Evolutionary conservation across 1,140 invertebrate species (phyloP).

Genomic region (Paralvinella palmiformis): DNA sequence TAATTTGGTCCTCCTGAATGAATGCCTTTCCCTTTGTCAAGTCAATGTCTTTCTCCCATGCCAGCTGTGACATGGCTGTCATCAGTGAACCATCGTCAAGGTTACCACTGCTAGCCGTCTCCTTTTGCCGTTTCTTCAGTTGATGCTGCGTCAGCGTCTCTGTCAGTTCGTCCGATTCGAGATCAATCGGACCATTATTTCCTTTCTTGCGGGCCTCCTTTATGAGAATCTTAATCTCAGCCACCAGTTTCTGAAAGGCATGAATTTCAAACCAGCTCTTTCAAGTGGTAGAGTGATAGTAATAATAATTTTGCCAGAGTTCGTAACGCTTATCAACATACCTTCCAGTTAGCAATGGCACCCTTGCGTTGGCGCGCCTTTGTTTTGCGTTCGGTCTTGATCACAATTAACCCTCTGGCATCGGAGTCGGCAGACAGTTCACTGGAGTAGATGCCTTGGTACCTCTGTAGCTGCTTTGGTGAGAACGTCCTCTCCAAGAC

Average conservation of each 20-base stretch:
- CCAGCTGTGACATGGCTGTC: slow-evolving; percentile 36
- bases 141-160: slow-evolving; percentile 3
- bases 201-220: slow-evolving; percentile 27
- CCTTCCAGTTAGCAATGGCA: slow-evolving; percentile 97
- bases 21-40: slow-evolving; percentile 17
- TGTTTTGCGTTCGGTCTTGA: slow-evolving; percentile 94
- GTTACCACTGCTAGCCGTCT: not conserved
- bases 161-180: slow-evolving; percentile 11
- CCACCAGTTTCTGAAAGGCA: slow-evolving; percentile 32
- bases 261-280: too few relatives aligned
- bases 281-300: too few relatives aligned
- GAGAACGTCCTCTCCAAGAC: slow-evolving; percentile 87
- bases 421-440: slow-evolving; percentile 57
- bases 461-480: slow-evolving; percentile 78
- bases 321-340: slow-evolving; percentile 18
- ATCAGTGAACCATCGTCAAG: slow-evolving; percentile 6
- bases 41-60: slow-evolving; percentile 46
- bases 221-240: slow-evolving; percentile 32
- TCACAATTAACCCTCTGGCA: slow-evolving; percentile 86
- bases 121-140: not conserved
- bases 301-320: not conserved
- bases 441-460: slow-evolving; percentile 91
- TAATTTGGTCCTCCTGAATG: too few relatives aligned
- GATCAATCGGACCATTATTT: slow-evolving; percentile 23
- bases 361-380: slow-evolving; percentile 91